Percentiles rank a stretch among this genome's conserved stretches.
Evolutionary conservation across 2,797 vertebrate genomes (phyloP).

Genomic region (Notolepis coatsorum): DNA sequence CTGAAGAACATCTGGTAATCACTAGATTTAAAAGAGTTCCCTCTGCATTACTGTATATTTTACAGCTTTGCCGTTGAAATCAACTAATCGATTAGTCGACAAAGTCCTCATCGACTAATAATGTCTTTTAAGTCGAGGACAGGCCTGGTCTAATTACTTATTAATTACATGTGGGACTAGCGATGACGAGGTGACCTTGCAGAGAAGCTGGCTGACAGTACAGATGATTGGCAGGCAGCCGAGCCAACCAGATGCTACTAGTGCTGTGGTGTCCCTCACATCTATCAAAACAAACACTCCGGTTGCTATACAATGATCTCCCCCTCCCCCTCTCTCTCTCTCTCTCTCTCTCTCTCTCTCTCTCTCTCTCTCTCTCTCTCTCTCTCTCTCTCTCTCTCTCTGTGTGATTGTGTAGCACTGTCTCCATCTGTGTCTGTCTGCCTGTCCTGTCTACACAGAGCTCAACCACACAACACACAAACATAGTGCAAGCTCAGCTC

Average conservation of each 20-base stretch:
- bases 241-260: no score
- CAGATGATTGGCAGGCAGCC: constrained; percentile 28
- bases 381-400: no score
- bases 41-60: background rate
- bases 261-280: constrained; percentile 8
- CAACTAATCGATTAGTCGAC: background rate
- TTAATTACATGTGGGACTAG: background rate
- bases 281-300: constrained; percentile 3
- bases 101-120: background rate
- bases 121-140: background rate
- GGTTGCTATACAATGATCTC: constrained; percentile 10
- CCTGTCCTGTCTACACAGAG: constrained; percentile 46
- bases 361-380: no score
- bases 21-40: background rate
- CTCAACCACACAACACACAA: constrained; percentile 72
- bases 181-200: background rate
- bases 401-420: no score
- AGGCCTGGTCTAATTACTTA: background rate
- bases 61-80: background rate
- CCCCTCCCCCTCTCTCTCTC: background rate
- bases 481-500: constrained; percentile 73
- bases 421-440: constrained; percentile 44
- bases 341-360: constrained; percentile 43
- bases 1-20: no score
- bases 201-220: background rate